These are phyloP conservation scores for Nothoprocta perdicaria DNA, from an alignment of 2,113 vertebrate species.

Conservation along the genomic window DNA sequence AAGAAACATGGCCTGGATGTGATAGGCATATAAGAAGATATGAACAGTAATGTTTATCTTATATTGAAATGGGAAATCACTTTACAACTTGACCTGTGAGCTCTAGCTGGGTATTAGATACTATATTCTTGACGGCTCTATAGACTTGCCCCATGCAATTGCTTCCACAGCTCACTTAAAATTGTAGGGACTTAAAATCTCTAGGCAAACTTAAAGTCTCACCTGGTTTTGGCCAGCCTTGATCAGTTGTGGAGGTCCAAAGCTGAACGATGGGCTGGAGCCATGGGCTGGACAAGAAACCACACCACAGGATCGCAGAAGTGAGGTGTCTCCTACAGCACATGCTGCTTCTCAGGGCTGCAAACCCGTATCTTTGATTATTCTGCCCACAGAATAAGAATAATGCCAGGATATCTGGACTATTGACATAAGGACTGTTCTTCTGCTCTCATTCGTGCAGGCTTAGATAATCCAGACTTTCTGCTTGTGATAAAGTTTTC, in stretches of 20 bases:
- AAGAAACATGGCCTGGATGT: neutral
- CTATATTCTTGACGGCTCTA: neutral
- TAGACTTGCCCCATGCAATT: neutral
- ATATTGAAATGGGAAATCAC: neutral
- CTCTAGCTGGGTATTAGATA: neutral
- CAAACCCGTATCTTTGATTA: neutral
- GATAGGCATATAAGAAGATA: neutral
- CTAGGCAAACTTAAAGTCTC: neutral
- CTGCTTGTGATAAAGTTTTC: neutral
- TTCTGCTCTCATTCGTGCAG: neutral
- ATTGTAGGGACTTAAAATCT: neutral
- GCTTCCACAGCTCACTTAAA: neutral
- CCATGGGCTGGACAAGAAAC: neutral
- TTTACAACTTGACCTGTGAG: neutral
- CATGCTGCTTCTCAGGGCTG: neutral
- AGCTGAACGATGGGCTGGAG: neutral
- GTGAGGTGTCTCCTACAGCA: neutral
- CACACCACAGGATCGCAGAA: neutral
- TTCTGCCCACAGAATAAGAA: neutral
- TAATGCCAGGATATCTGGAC: neutral
- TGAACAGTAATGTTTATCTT: neutral
- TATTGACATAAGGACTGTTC: neutral
- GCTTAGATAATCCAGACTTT: neutral
- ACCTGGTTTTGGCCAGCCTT: neutral
- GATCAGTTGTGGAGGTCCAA: neutral